Base-by-base conservation (phyloP, 2,113 vertebrate genomes). In the Epinephelus lanceolatus region DNA sequence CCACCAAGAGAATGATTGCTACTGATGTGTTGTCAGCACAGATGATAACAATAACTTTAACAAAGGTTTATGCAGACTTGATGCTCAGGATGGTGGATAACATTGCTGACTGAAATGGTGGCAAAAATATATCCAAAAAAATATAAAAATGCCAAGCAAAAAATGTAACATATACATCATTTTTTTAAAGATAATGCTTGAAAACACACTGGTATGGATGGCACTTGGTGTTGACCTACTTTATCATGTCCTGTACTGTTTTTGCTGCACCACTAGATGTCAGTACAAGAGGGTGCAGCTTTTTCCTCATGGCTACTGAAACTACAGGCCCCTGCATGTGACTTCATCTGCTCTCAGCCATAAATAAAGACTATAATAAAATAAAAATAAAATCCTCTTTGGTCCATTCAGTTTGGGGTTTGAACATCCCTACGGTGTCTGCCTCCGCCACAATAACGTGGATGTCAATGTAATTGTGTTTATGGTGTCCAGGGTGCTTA, bases 181-280 rank as follows among this genome's bases (percentile, higher is more conserved):
- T 62, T 37, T 37, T 13, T 14, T 66, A 56, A 25, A 65, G 45
- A 2, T 52, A 1, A 42, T 21, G 25, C 13, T 4, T 30, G 5
- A 66, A 18, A 65, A 27, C 10, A 53, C 12, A 37, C 2, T 6
- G 6, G 2, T 51, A 8, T 21, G 17, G 2, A n/a, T 25, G 3
- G 33, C 6, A 13, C 13, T 21, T 14, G 49, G 6, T 53, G 3
- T 63, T 82, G 80, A 78, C 47, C 53, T 67, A 49, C 21, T 62
- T 79, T 23, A 6, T 47, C 11, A 4, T 14, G 51, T 45, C 33
- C 21, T 67, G 72, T 60, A 85, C 33, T 81, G 77, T 14, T 56
- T 55, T 10, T 14, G 1, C 76, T 78, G 75, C 19, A 42, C 77
- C 93, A 83, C 89, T 88, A 92, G 92, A 91, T 89, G 90, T 83